Conservation (phyloP, 2,888 invertebrate species). For the Agrochola lota region DNA sequence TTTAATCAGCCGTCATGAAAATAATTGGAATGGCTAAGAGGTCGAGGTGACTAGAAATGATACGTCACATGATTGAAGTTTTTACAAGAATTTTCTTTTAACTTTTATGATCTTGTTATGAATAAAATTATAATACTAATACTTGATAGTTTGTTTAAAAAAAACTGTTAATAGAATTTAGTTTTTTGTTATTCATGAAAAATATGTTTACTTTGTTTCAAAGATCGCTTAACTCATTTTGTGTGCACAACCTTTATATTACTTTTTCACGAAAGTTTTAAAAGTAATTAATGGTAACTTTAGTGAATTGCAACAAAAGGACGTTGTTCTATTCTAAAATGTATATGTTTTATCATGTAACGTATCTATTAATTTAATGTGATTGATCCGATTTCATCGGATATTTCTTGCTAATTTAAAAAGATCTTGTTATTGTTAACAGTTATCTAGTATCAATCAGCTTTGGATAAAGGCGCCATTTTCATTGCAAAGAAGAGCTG, state of each 20-base stretch:
- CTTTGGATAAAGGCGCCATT: constrained; percentile 56
- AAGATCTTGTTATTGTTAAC: constrained; percentile 53
- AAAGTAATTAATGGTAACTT: neutral
- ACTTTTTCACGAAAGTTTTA: neutral
- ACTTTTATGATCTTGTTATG: neutral
- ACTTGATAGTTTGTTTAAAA: neutral
- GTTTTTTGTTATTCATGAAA: neutral
- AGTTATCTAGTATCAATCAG: constrained; percentile 61
- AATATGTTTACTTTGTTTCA: neutral
- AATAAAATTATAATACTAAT: neutral
- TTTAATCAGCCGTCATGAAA: constrained; percentile 61
- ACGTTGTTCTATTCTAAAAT: neutral
- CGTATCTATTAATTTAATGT: constrained; percentile 42
- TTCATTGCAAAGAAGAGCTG: constrained; percentile 17
- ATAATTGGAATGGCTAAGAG: constrained; percentile 67
- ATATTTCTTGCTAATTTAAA: constrained; percentile 67
- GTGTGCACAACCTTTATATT: constrained; percentile 38
- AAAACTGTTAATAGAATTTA: neutral
- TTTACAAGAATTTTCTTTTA: neutral
- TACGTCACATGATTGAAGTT: constrained; percentile 59
- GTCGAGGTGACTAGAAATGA: constrained; percentile 59
- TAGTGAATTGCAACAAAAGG: neutral
- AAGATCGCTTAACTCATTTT: neutral
- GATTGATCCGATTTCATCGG: constrained; percentile 77
- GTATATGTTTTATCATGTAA: constrained; percentile 51